These are phyloP conservation scores for Lasioglossum albipes DNA, from an alignment of 1,140 invertebrate species.

Conservation along the genomic window DNA sequence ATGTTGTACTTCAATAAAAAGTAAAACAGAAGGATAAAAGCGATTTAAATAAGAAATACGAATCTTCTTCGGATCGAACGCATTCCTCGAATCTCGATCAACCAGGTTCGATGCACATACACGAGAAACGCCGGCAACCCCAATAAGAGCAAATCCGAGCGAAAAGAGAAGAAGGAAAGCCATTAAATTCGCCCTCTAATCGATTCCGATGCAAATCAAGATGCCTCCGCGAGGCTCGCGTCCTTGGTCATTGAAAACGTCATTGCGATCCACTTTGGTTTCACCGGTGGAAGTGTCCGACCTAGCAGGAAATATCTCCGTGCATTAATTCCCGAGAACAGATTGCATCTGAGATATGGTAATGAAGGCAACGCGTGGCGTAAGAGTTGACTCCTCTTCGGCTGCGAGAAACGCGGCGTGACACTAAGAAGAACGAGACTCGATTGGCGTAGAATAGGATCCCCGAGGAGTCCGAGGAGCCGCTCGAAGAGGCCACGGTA, in stretches of 20 bases:
- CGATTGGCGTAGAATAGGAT: conserved; percentile 76
- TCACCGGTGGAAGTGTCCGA: conserved; percentile 60
- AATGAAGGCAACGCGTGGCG: conserved; percentile 79
- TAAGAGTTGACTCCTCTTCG: conserved; percentile 73
- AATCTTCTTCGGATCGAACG: too few species aligned
- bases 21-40: too few species aligned
- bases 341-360: conserved; percentile 80
- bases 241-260: conserved; percentile 23
- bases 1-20: too few species aligned
- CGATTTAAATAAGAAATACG: too few species aligned
- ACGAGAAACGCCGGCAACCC: too few species aligned
- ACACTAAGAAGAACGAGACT: conserved; percentile 78
- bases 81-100: too few species aligned
- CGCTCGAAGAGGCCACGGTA: conserved; percentile 65
- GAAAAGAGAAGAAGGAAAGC: too few species aligned
- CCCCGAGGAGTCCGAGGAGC: conserved; percentile 61
- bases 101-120: too few species aligned
- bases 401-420: conserved; percentile 66
- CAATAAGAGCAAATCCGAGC: too few species aligned
- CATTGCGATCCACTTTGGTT: conserved; percentile 36
- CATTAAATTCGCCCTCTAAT: too few species aligned
- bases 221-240: not conserved
- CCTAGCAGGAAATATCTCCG: conserved; percentile 73
- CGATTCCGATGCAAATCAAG: not conserved
- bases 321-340: conserved; percentile 77